These are phyloP conservation scores for Mellilla xanthometata DNA, from an alignment of 2,888 invertebrate species.

Conservation along the genomic window DNA sequence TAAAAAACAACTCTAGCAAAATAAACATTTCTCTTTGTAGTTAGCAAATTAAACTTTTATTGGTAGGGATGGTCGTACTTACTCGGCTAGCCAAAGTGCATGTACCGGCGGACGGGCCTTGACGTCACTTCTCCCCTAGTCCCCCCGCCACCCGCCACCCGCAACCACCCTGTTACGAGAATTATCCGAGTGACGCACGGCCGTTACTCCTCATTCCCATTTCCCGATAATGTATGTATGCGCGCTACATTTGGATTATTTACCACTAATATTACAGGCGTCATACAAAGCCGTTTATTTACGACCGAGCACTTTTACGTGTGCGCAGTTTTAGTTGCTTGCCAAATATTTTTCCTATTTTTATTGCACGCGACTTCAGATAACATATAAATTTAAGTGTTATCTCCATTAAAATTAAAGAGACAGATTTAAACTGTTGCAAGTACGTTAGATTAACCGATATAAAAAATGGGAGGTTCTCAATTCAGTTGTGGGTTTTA, in stretches of 20 bases:
- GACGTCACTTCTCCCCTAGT: constrained; percentile 49
- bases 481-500: too few species aligned
- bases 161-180: constrained; percentile 38
- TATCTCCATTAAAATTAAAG: too few species aligned
- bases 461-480: too few species aligned
- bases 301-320: too few species aligned
- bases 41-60: background rate
- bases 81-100: too few species aligned
- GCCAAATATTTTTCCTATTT: too few species aligned
- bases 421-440: too few species aligned
- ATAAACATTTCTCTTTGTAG: background rate
- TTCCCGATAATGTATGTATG: constrained; percentile 39
- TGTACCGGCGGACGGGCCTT: constrained; percentile 22
- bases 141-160: background rate
- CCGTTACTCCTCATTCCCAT: constrained; percentile 46
- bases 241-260: constrained; percentile 20
- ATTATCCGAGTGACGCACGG: constrained; percentile 62
- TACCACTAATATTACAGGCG: constrained; percentile 17
- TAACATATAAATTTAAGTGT: too few species aligned
- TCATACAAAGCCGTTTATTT: too few species aligned
- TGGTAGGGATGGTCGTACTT: constrained; percentile 10
- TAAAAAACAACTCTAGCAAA: background rate
- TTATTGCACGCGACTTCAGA: too few species aligned
- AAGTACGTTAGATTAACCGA: too few species aligned
- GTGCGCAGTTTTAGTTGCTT: too few species aligned